Conservation (phyloP, 1,140 invertebrate genomes). For the Lepidotrigona ventralis region DNA sequence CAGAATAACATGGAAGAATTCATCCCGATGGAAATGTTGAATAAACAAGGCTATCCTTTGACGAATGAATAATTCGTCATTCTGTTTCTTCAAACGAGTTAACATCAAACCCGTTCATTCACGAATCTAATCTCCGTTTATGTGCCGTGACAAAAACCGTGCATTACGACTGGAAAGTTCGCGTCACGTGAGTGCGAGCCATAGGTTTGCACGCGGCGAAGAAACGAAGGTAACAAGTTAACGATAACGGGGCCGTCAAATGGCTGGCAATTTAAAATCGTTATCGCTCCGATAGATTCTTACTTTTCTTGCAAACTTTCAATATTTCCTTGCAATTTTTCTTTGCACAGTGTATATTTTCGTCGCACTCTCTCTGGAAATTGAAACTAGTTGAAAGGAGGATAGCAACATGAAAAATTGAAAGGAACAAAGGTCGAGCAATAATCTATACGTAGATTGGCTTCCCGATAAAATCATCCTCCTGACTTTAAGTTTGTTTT, state of each 20-base stretch:
- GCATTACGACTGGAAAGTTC: conserved; percentile 38
- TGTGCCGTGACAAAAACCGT: conserved; percentile 43
- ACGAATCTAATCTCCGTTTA: conserved; percentile 20
- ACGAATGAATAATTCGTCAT: background rate
- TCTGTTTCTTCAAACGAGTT: no score
- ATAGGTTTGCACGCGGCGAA: conserved; percentile 5
- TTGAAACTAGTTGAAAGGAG: background rate
- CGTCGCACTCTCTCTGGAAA: background rate
- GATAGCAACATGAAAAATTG: no score
- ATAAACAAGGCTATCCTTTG: background rate
- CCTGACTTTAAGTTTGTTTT: background rate
- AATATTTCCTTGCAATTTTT: conserved; percentile 1
- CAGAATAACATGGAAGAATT: background rate
- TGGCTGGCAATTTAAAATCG: conserved; percentile 52
- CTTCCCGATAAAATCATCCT: background rate
- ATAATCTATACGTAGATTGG: background rate
- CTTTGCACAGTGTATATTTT: background rate
- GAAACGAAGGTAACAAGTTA: conserved; percentile 33
- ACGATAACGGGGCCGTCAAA: conserved; percentile 39
- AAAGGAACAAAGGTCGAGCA: background rate
- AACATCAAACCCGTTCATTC: background rate
- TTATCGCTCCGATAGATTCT: conserved; percentile 38
- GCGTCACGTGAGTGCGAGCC: conserved; percentile 40
- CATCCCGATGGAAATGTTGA: background rate
- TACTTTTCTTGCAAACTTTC: background rate